A percentile compares a stretch with the other conserved stretches of the same genome.
Conservation (phyloP, 2,797 vertebrate species). For the Urosaurus nigricauda region DNA sequence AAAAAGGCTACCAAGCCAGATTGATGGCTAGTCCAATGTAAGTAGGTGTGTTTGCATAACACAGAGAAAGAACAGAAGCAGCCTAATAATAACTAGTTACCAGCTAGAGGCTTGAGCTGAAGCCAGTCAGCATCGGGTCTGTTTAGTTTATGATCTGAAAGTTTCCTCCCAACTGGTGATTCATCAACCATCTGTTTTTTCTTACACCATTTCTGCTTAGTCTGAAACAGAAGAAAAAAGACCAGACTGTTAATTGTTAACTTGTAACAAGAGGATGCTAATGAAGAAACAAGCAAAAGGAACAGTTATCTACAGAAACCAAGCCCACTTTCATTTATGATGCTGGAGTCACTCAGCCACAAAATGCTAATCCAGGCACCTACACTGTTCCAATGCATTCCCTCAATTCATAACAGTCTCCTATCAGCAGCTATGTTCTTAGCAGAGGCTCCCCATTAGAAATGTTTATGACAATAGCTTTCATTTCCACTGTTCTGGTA, state of each 20-base stretch:
- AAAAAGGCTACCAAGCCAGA: not conserved
- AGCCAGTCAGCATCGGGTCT: conserved; percentile 95
- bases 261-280: not conserved
- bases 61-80: not conserved
- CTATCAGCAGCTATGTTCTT: not conserved
- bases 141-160: conserved; percentile 95
- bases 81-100: conserved; percentile 68
- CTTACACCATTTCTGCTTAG: conserved; percentile 83
- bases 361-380: not conserved
- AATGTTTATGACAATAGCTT: not conserved
- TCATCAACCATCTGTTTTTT: conserved; percentile 83
- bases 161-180: conserved; percentile 89
- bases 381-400: not conserved
- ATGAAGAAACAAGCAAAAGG: not conserved
- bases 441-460: not conserved
- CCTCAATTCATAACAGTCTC: not conserved
- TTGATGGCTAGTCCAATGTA: not conserved
- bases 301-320: not conserved
- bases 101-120: conserved; percentile 90
- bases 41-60: not conserved
- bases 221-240: conserved; percentile 66
- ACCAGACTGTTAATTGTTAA: not conserved
- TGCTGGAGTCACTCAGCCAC: not conserved
- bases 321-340: not conserved
- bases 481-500: not conserved